Evolutionary conservation across 2,888 invertebrate species (phyloP), one percentile per base, ranked within the genome.

Genomic region (Sisyra terminalis): DNA sequence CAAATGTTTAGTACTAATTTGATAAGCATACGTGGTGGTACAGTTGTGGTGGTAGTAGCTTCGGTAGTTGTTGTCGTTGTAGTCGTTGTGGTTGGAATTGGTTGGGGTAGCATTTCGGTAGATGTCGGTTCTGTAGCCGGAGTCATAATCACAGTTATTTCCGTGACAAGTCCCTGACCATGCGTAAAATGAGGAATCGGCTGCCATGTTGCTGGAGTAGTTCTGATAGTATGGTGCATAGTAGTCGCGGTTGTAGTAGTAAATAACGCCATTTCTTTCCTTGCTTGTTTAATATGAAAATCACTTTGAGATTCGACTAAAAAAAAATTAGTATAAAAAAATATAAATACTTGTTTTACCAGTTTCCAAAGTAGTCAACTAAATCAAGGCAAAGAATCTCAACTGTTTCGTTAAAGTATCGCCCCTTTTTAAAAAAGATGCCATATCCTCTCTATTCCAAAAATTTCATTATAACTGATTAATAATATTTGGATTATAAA

Each of bases 301-400:
- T 88, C 86, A 58, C 85, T 84, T 63, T 89, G 88, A 10, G 87
- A 81, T 63, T 88, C 87, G 56, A 87, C 88, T 88, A 65, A 10
- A 70, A 70, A 46, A 46, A 10, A 14, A 30, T 24, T 7, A 24
- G 3, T 24, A 5, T 24, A 7, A 24, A 24, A 24, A 5, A 24
- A 24, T 24, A n/a, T n/a, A n/a, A n/a, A n/a, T n/a, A n/a, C n/a
- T n/a, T n/a, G n/a, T n/a, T n/a, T n/a, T n/a, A n/a, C n/a, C n/a
- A n/a, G n/a, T n/a, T n/a, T n/a, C n/a, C n/a, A n/a, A n/a, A n/a
- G n/a, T n/a, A n/a, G n/a, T n/a, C n/a, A n/a, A n/a, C n/a, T n/a
- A n/a, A n/a, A n/a, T n/a, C n/a, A n/a, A n/a, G n/a, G n/a, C n/a
- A n/a, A n/a, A n/a, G n/a, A n/a, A n/a, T n/a, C n/a, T n/a, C n/a